phyloP scores from a whole-genome alignment of 1,140 invertebrate genomes.

The Sitobion miscanthi region DNA sequence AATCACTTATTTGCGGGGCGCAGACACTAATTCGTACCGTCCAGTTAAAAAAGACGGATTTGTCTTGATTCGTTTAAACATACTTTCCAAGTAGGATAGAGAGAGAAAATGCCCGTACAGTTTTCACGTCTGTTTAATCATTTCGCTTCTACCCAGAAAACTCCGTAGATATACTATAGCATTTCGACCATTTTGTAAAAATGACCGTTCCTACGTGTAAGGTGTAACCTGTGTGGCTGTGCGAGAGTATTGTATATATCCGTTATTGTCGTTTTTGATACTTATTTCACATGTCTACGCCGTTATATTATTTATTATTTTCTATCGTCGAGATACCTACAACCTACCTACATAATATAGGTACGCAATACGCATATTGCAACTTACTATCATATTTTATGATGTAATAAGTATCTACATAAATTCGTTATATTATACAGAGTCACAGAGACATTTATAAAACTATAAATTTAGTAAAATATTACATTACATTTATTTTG shows the following conservation, averaged over 20 bases:
- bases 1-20: conserved; percentile 23
- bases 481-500: not conserved
- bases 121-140: conserved; percentile 14
- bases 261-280: not conserved
- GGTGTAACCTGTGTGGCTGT: too few relatives aligned
- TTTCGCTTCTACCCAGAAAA: not conserved
- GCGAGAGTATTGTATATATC: not conserved
- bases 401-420: too few relatives aligned
- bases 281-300: not conserved
- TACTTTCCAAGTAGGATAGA: not conserved
- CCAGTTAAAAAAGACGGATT: conserved; percentile 51
- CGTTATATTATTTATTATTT: too few relatives aligned
- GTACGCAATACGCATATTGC: too few relatives aligned
- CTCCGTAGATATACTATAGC: not conserved
- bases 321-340: not conserved
- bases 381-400: too few relatives aligned
- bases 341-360: too few relatives aligned
- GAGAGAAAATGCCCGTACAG: not conserved
- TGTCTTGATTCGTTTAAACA: conserved; percentile 29
- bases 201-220: not conserved
- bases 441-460: too few relatives aligned
- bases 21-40: conserved; percentile 21
- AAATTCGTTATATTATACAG: too few relatives aligned
- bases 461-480: not conserved
- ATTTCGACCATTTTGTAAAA: not conserved